Base-by-base conservation (phyloP, 2,797 vertebrate species). In the Schizopygopsis pylzovi region DNA sequence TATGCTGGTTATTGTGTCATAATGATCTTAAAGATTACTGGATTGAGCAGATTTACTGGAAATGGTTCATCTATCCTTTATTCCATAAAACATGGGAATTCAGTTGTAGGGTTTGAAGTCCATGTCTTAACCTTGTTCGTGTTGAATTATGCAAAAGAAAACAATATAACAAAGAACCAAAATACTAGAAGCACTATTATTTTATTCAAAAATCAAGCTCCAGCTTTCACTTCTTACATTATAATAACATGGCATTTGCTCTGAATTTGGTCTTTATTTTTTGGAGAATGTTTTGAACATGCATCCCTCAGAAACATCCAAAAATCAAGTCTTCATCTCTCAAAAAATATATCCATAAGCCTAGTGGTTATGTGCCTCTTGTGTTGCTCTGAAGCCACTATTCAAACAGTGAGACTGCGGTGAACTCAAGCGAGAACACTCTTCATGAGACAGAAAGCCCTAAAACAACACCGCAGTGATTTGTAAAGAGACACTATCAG, bases 361-460 rank as follows among this genome's bases (percentile, higher is more conserved):
- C 59, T 49, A 15, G 25, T 47, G 61, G 49, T 80, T 49, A 67
- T 80, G 59, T 4, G 77, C 9, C 37, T 79, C 41, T 78, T 78
- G 54, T 78, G 76, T 16, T 78, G n/a, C 77, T 79, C 39, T 79
- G 33, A 61, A 79, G 13, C 4, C 77, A 22, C 78, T 67, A 22
- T 67, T 22, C 9, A 67, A 80, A 67, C 61, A 80, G 10, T 8
- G 18, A 8, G 6, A 20, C 25, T 79, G 25, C 18, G 25, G 28
- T 65, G 78, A 65, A 65, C 43, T 80, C 25, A 22, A 67, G 11
- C 13, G 43, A 65, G 43, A 15, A 25, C 39, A 43, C 39, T 63
- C 41, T 25, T 10, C 56, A 4, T 45, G 39, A 63, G 28, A 43
- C 4, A 28, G 56, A 63, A 61, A 45, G 56, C 77, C 28, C 43